Evolutionary conservation across 2,113 vertebrate species (phyloP), one percentile per base, ranked within the genome.

Genomic region (Cardinalis cardinalis): DNA sequence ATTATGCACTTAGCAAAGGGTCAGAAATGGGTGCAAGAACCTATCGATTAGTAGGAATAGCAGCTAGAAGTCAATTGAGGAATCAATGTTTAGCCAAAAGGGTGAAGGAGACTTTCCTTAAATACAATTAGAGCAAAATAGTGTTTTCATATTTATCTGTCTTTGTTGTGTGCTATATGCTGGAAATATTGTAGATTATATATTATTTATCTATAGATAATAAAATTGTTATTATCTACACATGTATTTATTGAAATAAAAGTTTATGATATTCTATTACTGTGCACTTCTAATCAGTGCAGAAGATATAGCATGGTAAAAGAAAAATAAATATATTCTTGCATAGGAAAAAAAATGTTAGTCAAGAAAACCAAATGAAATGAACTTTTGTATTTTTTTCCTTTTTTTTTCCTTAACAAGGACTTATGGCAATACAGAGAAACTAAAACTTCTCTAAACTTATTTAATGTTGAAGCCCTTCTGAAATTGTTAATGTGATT

Each of bases 401-500:
- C 1, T 38, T 60, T 48, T 46, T 41, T 61, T 63, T 61, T 34
- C 5, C 14, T 91, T 88, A 71, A 78, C 11, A 38, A 88, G 34
- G 29, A 56, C 10, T 68, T 72, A 74, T 18, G 24, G 4, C 44
- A 75, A 68, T 64, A 60, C 7, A 88, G 5, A 36, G 69, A 78
- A 93, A 75, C 16, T 34, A 53, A 93, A 94, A 80, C 24, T 85
- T 88, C 52, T 80, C 77, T 31, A 84, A 95, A 90, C 61, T 88
- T 80, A 16, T 64, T 90, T 91, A 95, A 69, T 6, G 28, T 58
- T 6, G 26, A 94, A 90, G 13, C 9, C 40, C 3, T 87, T 76
- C 49, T 90, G 69, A 88, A 93, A 89, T 46, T 74, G 32, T 84
- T 93, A 84, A 78, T 81, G 7, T 82, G 31, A 18, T 88, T 95